Base-by-base conservation (phyloP, 2,113 vertebrate species). In the Tringa solitaria region DNA sequence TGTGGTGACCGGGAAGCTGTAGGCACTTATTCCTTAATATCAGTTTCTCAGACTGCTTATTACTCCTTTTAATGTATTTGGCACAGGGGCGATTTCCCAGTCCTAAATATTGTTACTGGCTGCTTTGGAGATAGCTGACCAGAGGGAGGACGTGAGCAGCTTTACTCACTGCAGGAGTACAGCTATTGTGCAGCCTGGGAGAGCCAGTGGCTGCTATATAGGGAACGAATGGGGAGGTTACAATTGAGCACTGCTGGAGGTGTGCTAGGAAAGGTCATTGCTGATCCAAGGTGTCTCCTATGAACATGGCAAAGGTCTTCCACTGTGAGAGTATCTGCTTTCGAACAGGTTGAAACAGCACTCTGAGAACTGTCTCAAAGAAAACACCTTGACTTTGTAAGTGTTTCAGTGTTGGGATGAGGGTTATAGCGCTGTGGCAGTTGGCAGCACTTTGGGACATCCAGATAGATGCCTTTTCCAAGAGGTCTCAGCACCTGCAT, bases 161-260 rank as follows among this genome's bases (percentile, higher is more conserved):
- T 73, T 74, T 54, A 3, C 10, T 8, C 30, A 3, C 23, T 43
- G 23, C 56, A 43, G 60, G 39, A 56, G 28, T 5, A 37, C 41
- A 22, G 41, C 75, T 59, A 6, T 54, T 56, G 5, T 50, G 57
- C 26, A 61, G 67, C 79, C 35, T 53, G 53, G 54, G 63, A 15
- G 77, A 91, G 67, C 63, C 60, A 10, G 35, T 53, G 37, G 10
- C 39, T 81, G 84, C 70, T 69, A 13, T 84, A 93, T 35, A 67
- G 27, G 82, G 76, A 91, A 80, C 21, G 2, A 91, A 18, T 19
- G 75, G 81, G 73, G 89, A 83, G 50, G 30, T 88, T 83, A 57
- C 2, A 4, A 10, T 43, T 35, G 39, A 50, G 45, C 14, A 0
- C 43, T 46, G 51, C 79, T 1, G 0, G 21, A 16, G 37, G 8